Percentiles rank a stretch among this genome's conserved stretches.
phyloP scores from a whole-genome alignment of 2,888 invertebrate genomes.

The Cephus pulcher region DNA sequence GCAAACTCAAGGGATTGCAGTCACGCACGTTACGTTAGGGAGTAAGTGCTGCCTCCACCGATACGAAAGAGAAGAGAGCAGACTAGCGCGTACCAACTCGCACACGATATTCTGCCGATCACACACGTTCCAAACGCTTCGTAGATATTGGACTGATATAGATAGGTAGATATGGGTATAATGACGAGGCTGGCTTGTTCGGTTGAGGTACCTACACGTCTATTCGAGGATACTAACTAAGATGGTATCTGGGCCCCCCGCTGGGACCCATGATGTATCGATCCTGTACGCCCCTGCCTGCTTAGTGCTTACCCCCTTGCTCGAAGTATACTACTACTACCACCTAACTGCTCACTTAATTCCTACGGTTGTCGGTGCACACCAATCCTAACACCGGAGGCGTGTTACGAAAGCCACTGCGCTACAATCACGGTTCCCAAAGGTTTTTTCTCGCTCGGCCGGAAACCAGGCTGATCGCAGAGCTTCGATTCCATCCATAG shows the following conservation, averaged over 20 bases:
- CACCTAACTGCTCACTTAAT: conserved; percentile 28
- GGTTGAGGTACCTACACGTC: conserved; percentile 46
- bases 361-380: conserved; percentile 26
- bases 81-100: not conserved
- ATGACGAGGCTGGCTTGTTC: conserved; percentile 48
- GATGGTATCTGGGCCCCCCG: conserved; percentile 59
- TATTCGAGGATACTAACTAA: conserved; percentile 53
- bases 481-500: not conserved
- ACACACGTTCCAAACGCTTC: conserved; percentile 11
- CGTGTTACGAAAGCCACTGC: conserved; percentile 21
- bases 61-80: conserved; percentile 17
- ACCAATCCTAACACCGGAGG: conserved; percentile 31
- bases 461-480: not conserved
- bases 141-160: conserved; percentile 47
- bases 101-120: conserved; percentile 3
- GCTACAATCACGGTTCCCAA: conserved; percentile 3
- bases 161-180: conserved; percentile 51
- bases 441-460: conserved; percentile 1
- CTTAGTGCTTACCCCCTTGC: conserved; percentile 26
- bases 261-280: conserved; percentile 63
- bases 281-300: conserved; percentile 57
- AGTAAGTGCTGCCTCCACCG: not conserved
- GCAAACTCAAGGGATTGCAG: conserved; percentile 34
- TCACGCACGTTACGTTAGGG: conserved; percentile 34
- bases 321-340: conserved; percentile 21